phyloP scores from a whole-genome alignment of 2,797 vertebrate species.

The Cossypha caffra region DNA sequence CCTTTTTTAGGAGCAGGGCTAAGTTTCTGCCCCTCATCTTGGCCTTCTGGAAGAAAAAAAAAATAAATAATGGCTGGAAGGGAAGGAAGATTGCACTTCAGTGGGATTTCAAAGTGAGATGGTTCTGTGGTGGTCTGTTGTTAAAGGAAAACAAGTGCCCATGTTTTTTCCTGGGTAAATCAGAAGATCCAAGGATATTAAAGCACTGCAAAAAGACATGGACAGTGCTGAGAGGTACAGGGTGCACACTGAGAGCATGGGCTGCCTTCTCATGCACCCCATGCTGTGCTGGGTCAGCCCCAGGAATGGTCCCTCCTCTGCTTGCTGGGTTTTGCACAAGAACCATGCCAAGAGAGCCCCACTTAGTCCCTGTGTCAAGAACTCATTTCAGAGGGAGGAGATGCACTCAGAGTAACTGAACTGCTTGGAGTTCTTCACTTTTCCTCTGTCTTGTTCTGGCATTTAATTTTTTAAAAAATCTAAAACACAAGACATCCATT shows the following conservation, averaged over 20 bases:
- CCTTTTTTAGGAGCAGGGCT: not conserved
- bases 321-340: not conserved
- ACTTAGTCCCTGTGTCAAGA: not conserved
- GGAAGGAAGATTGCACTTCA: not conserved
- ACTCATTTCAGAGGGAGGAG: not conserved
- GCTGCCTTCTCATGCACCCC: not conserved
- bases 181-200: not conserved
- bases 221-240: not conserved
- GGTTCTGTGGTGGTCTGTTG: too few species aligned
- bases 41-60: not conserved
- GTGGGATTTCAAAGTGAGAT: not conserved
- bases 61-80: not conserved
- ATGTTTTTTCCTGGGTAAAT: not conserved
- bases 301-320: too few species aligned
- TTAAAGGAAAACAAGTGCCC: not conserved
- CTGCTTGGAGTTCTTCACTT: not conserved
- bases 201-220: not conserved
- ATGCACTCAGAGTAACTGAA: not conserved
- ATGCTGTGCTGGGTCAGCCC: not conserved
- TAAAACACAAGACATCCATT: slow-evolving; percentile 15
- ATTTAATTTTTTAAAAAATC: not conserved
- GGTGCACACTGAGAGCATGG: not conserved
- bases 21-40: not conserved
- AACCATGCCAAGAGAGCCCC: not conserved
- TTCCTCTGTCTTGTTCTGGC: not conserved